Base-by-base conservation (phyloP, 2,888 invertebrate species). In the Pristionchus maxplancki region DNA sequence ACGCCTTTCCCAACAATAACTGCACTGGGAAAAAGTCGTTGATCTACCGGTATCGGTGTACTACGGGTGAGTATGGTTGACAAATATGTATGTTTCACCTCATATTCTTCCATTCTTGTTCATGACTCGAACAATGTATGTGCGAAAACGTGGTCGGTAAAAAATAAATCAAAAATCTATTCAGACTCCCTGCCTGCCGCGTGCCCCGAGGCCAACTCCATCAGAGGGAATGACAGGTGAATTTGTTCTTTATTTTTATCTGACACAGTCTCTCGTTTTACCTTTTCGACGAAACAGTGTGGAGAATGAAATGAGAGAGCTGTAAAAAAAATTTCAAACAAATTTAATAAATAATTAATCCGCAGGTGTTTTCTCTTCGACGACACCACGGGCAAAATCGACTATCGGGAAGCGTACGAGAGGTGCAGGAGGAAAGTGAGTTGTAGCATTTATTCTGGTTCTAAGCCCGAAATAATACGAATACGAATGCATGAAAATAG, bases 361-460 rank as follows among this genome's bases (percentile, higher is more conserved):
- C n/a, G n/a, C 44, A 44, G 44, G 24, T 85, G 85, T 28, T 85
- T 85, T 20, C 85, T 85, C 11, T 85, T 85, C 44, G 85, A 85
- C 24, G 85, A 85, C 28, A 53, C 64, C 1, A n/a, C 6, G 0
- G 85, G 85, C 13, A 62, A 64, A 31, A 44, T 85, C 17, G 28
- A 40, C 40, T 85, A 85, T 24, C 15, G 85, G 11, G 85, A 85
- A n/a, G 85, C 85, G 8, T 85, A 85, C 31, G 62, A 85, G 17
- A 4, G 5, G 28, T 85, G 85, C 64, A 62, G 85, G 31, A 62
- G 85, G 24, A 85, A 64, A 64, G 85, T 85, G 3, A 24, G 71
- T 37, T 1, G 24, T n/a, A 15, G 44, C 44, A 9, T 44, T 11
- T 6, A 11, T 44, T 44, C 11, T 11, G 44, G 44, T 44, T 44